These are phyloP conservation scores for Macroramphosus scolopax DNA, from an alignment of 2,797 vertebrate genomes.

Conservation along the genomic window DNA sequence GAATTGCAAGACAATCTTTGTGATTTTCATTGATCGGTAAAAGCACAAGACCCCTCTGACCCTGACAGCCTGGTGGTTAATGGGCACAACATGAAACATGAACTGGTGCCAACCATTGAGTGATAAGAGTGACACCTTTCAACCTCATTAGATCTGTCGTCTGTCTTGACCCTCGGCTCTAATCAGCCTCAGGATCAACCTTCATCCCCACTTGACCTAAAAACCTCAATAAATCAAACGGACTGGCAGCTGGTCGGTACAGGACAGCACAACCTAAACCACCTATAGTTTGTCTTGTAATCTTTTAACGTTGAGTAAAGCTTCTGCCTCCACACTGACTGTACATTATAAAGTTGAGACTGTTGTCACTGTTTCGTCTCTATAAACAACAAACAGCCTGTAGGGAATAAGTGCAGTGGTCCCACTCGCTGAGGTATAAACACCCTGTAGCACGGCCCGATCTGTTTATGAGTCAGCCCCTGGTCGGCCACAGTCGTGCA, in stretches of 20 bases:
- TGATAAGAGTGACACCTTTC: too few relatives aligned
- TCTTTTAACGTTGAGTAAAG: slow-evolving; percentile 23
- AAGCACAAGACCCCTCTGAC: slow-evolving; percentile 17
- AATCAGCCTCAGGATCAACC: slow-evolving; percentile 36
- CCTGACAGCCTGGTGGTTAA: slow-evolving; percentile 11
- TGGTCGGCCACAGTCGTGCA: slow-evolving; percentile 28
- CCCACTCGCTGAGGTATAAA: slow-evolving; percentile 53
- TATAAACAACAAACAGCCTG: slow-evolving; percentile 50
- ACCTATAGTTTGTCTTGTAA: slow-evolving; percentile 14
- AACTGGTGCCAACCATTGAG: too few relatives aligned
- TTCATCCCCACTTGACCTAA: slow-evolving; percentile 48
- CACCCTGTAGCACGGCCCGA: slow-evolving; percentile 45
- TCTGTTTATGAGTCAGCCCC: slow-evolving; percentile 57
- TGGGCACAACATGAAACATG: background rate
- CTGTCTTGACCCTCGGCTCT: slow-evolving; percentile 23
- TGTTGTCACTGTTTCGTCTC: slow-evolving; percentile 37
- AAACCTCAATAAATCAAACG: slow-evolving; percentile 43
- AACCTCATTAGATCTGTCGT: too few relatives aligned
- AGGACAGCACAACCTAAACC: background rate
- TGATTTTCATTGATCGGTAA: slow-evolving; percentile 20
- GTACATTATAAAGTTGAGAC: slow-evolving; percentile 36
- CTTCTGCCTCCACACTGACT: slow-evolving; percentile 25
- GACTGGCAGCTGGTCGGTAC: slow-evolving; percentile 18
- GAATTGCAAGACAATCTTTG: slow-evolving; percentile 31
- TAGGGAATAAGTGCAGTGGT: slow-evolving; percentile 22